A percentile compares a stretch with the other conserved stretches of the same genome.
phyloP scores from a whole-genome alignment of 2,888 invertebrate genomes.

The Drosophila atripex region DNA sequence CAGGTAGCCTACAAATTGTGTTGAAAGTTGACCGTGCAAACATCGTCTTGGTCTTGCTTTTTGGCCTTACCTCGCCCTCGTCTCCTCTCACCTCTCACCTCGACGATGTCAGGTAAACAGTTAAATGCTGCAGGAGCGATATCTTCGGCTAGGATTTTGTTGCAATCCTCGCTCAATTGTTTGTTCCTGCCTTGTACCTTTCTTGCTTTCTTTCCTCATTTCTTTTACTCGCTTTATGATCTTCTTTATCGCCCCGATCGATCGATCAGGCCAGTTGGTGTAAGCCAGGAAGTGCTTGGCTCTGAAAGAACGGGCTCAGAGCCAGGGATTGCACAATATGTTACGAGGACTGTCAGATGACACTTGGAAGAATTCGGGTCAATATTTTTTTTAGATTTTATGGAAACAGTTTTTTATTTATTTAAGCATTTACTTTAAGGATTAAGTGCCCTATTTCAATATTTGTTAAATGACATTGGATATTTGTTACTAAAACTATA shows the following conservation, averaged over 20 bases:
- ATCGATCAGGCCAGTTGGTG: conserved; percentile 67
- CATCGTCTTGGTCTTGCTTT: conserved; percentile 52
- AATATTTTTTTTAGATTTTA: background rate
- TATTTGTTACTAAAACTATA: background rate
- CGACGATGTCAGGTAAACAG: conserved; percentile 41
- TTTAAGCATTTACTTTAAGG: background rate
- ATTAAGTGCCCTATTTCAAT: background rate
- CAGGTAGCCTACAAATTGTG: conserved; percentile 77
- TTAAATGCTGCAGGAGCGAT: conserved; percentile 29
- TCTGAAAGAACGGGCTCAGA: conserved; percentile 62
- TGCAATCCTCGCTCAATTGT: conserved; percentile 66
- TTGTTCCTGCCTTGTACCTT: conserved; percentile 65
- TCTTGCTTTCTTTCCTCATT: conserved; percentile 42
- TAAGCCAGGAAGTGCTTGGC: conserved; percentile 72
- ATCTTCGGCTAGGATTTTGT: conserved; percentile 72
- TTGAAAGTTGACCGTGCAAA: conserved; percentile 77
- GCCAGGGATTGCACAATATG: conserved; percentile 56
- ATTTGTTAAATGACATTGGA: background rate
- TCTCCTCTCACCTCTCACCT: conserved; percentile 21
- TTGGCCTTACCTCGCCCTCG: conserved; percentile 25
- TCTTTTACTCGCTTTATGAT: conserved; percentile 32
- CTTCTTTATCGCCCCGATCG: conserved; percentile 50
- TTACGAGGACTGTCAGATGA: conserved; percentile 7
- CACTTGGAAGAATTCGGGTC: conserved; percentile 1
- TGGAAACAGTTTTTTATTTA: background rate